These are phyloP conservation scores for Trisateles emortualis DNA, from an alignment of 2,888 invertebrate species.

Conservation along the genomic window DNA sequence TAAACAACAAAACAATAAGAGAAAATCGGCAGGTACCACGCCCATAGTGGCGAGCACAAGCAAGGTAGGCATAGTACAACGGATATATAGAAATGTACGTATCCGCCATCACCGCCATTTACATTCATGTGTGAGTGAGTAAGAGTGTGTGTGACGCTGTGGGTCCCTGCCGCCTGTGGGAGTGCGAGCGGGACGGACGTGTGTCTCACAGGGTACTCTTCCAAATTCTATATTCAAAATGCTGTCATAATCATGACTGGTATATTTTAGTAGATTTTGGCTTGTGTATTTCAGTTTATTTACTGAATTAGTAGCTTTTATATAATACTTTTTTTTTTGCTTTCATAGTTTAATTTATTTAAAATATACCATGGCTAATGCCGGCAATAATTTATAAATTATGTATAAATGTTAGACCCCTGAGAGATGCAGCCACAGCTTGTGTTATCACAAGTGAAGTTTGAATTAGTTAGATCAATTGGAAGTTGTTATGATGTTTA, in stretches of 20 bases:
- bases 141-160: constrained; percentile 50
- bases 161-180: constrained; percentile 47
- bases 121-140: constrained; percentile 73
- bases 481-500: constrained; percentile 31
- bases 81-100: constrained; percentile 88
- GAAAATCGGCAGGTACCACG: constrained; percentile 80
- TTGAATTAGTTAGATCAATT: constrained; percentile 45
- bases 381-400: no score
- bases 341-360: not conserved
- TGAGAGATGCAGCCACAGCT: constrained; percentile 39
- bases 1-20: constrained; percentile 65
- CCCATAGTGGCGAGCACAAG: constrained; percentile 76
- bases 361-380: not conserved
- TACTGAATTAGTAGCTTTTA: not conserved
- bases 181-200: constrained; percentile 51
- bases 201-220: constrained; percentile 36
- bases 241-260: not conserved
- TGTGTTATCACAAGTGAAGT: constrained; percentile 47
- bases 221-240: not conserved
- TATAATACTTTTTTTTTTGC: not conserved
- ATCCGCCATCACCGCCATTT: constrained; percentile 80
- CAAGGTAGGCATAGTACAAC: constrained; percentile 88
- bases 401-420: not conserved
- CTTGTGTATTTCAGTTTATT: not conserved
- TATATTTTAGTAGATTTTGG: not conserved